These are phyloP conservation scores for Sigmodon hispidus DNA, from an alignment of 2,113 vertebrate species.

Conservation along the genomic window DNA sequence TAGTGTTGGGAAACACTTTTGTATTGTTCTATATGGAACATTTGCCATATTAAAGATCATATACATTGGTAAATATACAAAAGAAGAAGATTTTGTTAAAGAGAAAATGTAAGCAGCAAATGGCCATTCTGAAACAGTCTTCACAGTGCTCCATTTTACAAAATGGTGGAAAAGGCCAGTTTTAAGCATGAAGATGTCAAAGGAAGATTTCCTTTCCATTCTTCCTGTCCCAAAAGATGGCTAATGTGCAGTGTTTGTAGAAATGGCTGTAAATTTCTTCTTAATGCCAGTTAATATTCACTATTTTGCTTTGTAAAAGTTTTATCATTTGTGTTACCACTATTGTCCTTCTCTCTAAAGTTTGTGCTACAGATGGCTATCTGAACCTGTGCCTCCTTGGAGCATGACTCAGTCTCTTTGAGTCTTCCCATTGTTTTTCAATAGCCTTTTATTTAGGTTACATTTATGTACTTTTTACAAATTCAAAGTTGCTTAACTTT, in stretches of 20 bases:
- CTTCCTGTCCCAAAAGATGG: neutral
- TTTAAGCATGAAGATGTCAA: neutral
- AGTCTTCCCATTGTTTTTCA: neutral
- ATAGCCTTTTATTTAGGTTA: neutral
- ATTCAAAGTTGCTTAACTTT: neutral
- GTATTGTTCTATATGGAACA: neutral
- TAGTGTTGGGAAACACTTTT: neutral
- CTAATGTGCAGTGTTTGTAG: neutral
- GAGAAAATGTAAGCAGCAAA: neutral
- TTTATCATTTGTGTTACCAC: neutral
- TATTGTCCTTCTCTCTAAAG: neutral
- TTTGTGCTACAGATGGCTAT: neutral
- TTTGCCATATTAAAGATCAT: neutral
- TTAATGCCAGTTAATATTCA: neutral
- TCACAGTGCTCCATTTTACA: neutral
- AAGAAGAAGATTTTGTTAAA: conserved; percentile 30
- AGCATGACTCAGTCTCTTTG: no score
- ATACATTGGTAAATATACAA: neutral
- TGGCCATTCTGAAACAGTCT: neutral
- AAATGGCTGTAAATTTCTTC: neutral
- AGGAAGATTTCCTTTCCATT: neutral
- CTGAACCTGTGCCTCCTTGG: neutral
- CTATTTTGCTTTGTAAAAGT: neutral
- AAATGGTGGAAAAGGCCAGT: neutral
- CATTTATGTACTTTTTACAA: neutral